Conservation (phyloP, 2,113 vertebrate species). For the Notarius quadriscutis region DNA sequence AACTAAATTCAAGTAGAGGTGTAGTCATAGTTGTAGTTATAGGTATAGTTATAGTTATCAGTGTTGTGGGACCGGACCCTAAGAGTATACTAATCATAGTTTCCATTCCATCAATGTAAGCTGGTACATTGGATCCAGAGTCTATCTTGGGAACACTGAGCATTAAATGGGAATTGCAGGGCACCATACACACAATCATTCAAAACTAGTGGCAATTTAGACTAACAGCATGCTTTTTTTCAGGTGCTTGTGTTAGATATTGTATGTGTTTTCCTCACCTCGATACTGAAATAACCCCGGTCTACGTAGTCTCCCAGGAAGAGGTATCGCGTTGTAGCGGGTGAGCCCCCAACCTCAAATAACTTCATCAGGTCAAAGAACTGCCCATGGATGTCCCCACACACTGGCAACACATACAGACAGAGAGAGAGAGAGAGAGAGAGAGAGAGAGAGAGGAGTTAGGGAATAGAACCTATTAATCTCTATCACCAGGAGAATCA, state of each 20-base stretch:
- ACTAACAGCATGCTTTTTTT: neutral
- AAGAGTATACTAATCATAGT: neutral
- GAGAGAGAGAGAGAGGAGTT: constrained; percentile 5
- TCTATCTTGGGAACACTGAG: neutral
- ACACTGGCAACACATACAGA: constrained; percentile 64
- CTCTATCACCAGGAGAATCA: neutral
- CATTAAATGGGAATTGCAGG: neutral
- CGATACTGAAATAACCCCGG: constrained; percentile 95
- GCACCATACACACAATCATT: neutral
- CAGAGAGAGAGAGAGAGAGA: neutral
- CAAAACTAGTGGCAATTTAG: neutral
- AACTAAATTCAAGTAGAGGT: too few species aligned
- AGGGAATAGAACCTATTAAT: constrained; percentile 2
- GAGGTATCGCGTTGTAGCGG: constrained; percentile 80
- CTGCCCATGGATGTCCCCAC: constrained; percentile 81
- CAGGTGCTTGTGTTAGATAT: neutral
- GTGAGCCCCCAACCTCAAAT: constrained; percentile 82
- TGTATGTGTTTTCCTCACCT: constrained; percentile 62
- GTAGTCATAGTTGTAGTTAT: too few species aligned
- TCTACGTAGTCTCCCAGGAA: constrained; percentile 88
- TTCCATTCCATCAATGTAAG: neutral
- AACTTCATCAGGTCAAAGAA: constrained; percentile 85
- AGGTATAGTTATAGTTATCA: too few species aligned
- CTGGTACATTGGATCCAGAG: neutral
- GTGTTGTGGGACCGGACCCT: too few species aligned